Conservation (phyloP, 2,113 vertebrate species). For the Notothenia coriiceps region DNA sequence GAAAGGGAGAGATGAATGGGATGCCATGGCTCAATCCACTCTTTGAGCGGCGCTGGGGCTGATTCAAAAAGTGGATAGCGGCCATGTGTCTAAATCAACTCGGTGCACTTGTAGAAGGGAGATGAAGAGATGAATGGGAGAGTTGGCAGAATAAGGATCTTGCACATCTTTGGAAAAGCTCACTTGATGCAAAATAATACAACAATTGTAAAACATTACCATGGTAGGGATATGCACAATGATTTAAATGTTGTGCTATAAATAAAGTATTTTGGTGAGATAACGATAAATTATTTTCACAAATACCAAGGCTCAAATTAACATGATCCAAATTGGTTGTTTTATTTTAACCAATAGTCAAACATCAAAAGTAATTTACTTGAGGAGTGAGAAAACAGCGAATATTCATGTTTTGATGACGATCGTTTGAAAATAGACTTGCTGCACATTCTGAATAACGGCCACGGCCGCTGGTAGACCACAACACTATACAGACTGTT, state of each 20-base stretch:
- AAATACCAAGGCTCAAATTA: not conserved
- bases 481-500: too few relatives aligned
- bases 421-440: too few relatives aligned
- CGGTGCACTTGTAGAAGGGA: slow-evolving; percentile 10
- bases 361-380: not conserved
- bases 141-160: not conserved
- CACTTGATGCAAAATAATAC: not conserved
- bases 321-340: not conserved
- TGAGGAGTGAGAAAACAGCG: not conserved
- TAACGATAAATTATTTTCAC: too few relatives aligned
- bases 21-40: slow-evolving; percentile 66
- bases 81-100: slow-evolving; percentile 36
- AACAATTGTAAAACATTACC: not conserved
- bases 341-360: not conserved
- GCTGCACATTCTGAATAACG: too few relatives aligned
- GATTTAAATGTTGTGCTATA: not conserved
- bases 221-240: not conserved
- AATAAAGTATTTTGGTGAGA: too few relatives aligned
- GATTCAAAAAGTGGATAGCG: slow-evolving; percentile 44
- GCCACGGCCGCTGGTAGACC: too few relatives aligned
- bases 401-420: not conserved
- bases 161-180: not conserved
- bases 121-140: slow-evolving; percentile 10
- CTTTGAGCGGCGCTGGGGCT: slow-evolving; percentile 33
- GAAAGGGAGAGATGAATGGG: slow-evolving; percentile 60